Evolutionary conservation across 2,888 invertebrate species (phyloP).

Genomic region (Chrysina gloriosa): DNA sequence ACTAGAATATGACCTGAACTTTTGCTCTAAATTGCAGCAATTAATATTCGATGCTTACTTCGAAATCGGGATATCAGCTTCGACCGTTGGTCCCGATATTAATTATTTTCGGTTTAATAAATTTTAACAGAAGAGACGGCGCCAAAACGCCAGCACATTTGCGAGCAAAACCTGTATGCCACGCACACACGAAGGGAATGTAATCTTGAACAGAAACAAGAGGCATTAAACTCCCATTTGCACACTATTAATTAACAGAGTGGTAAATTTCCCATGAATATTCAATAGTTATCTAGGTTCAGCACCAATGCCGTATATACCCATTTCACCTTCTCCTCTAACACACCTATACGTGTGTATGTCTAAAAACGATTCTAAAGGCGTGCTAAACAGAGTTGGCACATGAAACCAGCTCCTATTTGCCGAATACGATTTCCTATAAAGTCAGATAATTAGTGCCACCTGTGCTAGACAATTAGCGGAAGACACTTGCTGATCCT

Average conservation of each 20-base stretch:
- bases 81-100: slow-evolving; percentile 22
- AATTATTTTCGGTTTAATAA: slow-evolving; percentile 34
- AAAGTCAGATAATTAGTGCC: slow-evolving; percentile 53
- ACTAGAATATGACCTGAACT: too few relatives aligned
- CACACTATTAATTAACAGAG: slow-evolving; percentile 56
- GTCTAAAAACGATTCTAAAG: slow-evolving; percentile 52
- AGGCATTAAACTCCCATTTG: slow-evolving; percentile 56
- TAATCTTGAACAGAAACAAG: slow-evolving; percentile 45
- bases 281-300: slow-evolving; percentile 54
- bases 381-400: slow-evolving; percentile 49
- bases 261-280: slow-evolving; percentile 56
- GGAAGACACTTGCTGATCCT: slow-evolving; percentile 33
- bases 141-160: slow-evolving; percentile 36
- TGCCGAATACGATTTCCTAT: slow-evolving; percentile 43
- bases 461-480: slow-evolving; percentile 49
- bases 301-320: slow-evolving; percentile 45
- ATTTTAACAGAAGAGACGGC: slow-evolving; percentile 30
- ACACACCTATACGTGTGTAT: slow-evolving; percentile 5
- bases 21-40: slow-evolving; percentile 10
- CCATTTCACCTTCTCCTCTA: slow-evolving; percentile 19
- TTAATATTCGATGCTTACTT: slow-evolving; percentile 28
- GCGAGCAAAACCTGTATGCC: slow-evolving; percentile 28
- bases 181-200: slow-evolving; percentile 16
- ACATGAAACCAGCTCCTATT: neutral
- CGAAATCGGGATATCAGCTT: slow-evolving; percentile 33